phyloP scores from a whole-genome alignment of 2,113 vertebrate species.

The Lophura nycthemera region DNA sequence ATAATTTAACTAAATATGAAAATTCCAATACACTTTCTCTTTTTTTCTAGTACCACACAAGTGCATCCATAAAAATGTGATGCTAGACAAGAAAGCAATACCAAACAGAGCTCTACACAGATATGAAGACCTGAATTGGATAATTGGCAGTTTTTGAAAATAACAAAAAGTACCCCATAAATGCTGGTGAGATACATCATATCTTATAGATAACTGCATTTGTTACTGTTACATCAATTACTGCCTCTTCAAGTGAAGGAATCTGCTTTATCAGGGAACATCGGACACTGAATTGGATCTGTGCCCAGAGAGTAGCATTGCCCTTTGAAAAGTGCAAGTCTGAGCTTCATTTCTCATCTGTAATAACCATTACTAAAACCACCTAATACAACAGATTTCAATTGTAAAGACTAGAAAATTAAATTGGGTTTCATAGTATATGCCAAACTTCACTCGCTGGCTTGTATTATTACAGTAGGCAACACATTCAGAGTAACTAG shows the following conservation, averaged over 20 bases:
- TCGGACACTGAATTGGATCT: neutral
- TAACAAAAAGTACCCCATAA: neutral
- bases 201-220: neutral
- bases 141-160: neutral
- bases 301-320: neutral
- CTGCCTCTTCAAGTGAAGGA: neutral
- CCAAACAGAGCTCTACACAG: neutral
- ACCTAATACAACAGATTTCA: neutral
- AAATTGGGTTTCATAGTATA: neutral
- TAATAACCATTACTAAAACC: neutral
- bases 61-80: neutral
- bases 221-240: neutral
- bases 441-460: neutral
- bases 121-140: neutral
- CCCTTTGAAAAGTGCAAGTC: neutral
- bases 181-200: neutral
- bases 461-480: neutral
- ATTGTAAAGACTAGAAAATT: neutral
- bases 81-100: neutral
- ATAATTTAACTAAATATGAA: neutral
- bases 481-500: neutral
- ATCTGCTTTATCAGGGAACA: neutral
- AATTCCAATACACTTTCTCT: neutral
- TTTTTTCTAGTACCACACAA: neutral
- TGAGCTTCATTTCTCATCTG: neutral